Evolutionary conservation across 2,888 invertebrate species (phyloP), one percentile per base, ranked within the genome.

Genomic region (Orthosia gracilis): DNA sequence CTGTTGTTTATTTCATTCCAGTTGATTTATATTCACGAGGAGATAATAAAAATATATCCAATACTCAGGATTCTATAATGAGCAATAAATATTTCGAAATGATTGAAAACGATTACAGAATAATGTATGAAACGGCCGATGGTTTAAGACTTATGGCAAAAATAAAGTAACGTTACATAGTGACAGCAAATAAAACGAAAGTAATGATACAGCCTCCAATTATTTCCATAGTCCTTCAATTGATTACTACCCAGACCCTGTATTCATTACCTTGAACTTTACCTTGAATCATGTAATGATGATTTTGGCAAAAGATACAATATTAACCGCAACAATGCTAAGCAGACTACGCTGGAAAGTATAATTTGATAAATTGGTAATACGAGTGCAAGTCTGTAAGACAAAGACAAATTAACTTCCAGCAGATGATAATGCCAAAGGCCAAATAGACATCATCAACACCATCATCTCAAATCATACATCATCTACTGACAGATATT

Each of bases 1-100:
- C 83, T 92, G 92, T 94, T 94, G 90, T 91, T 95, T 93, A 93
- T 93, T 93, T 92, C 71, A 80, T 85, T 83, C 70, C 71, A 75
- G 68, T 26, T 73, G 54, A 73, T 26, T 26, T 13, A 63, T 59
- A 23, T 68, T 52, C 17, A 63, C 18, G 23, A 55, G 64, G n/a
- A 76, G 18, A 68, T 26, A 45, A 52, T 31, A 54, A 59, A 18
- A 62, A 58, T 26, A 66, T 26, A 62, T 54, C 12, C 15, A 50
- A 40, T 11, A 71, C 21, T 47, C 52, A 67, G 3, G 12, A 23
- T 61, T 13, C 47, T 13, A 59, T 45, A 68, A 61, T 69, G 21
- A 66, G 21, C 45, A 69, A 82, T 69, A 73, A 73, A 73, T 13
- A 66, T 47, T 18, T 62, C n/a, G 3, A 55, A 70, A 55, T 80